Conservation (phyloP, 2,113 vertebrate species). For the Aldabrachelys gigantea region DNA sequence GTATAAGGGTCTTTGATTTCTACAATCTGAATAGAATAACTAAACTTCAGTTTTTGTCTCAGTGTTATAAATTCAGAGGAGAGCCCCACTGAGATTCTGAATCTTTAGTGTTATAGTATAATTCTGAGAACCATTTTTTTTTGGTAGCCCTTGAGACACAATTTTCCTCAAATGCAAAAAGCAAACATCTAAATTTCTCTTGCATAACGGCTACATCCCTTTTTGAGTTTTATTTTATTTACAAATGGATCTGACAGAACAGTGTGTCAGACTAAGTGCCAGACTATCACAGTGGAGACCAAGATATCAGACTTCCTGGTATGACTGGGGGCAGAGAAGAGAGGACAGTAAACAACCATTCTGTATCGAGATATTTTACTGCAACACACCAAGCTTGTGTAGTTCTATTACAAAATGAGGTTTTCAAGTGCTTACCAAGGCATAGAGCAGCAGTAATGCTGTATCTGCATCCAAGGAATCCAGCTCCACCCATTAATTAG, state of each 20-base stretch:
- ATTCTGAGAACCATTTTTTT: neutral
- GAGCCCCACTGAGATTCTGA: neutral
- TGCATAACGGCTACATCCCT: neutral
- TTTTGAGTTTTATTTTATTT: conserved; percentile 30
- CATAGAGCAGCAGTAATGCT: neutral
- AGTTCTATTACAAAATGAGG: neutral
- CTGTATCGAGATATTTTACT: neutral
- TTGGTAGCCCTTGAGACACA: neutral
- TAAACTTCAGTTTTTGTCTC: neutral
- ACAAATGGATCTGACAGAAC: neutral
- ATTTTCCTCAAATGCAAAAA: conserved; percentile 8
- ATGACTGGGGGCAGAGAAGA: neutral
- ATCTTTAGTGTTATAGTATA: neutral
- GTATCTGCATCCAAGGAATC: neutral
- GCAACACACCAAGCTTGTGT: neutral
- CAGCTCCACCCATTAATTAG: neutral
- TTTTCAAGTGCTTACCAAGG: neutral
- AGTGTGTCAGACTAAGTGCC: neutral
- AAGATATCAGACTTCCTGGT: fast-evolving
- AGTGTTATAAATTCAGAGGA: neutral
- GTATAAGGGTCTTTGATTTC: neutral
- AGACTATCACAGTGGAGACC: neutral
- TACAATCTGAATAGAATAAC: neutral
- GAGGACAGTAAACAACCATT: neutral
- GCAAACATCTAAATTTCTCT: conserved; percentile 1